phyloP scores from a whole-genome alignment of 2,888 invertebrate species.

The Siphonodentalium dalli region DNA sequence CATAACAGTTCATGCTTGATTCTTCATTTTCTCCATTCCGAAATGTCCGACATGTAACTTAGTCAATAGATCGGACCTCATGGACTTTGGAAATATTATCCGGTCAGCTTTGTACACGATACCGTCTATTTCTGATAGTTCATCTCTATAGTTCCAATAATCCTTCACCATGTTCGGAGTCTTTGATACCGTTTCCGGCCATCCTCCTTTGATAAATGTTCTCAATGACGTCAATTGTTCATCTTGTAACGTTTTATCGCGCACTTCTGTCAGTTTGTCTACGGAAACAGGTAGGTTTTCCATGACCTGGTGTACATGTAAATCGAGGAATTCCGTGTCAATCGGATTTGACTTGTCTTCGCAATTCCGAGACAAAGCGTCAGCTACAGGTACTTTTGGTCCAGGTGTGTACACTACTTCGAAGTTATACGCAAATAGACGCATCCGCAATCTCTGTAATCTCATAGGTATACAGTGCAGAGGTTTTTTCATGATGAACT shows the following conservation, averaged over 20 bases:
- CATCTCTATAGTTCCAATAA: neutral
- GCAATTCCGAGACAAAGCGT: no score
- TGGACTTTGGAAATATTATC: slow-evolving; percentile 20
- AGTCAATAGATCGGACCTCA: slow-evolving; percentile 24
- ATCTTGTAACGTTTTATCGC: slow-evolving; percentile 6
- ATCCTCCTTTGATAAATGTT: slow-evolving; percentile 9
- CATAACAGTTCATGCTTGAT: slow-evolving; percentile 23
- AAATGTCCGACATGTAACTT: slow-evolving; percentile 29
- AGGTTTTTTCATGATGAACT: slow-evolving; percentile 6
- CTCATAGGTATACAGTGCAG: no score
- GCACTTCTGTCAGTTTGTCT: slow-evolving; percentile 4
- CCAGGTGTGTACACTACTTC: no score
- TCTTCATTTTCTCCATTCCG: slow-evolving; percentile 26
- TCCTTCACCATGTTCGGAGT: neutral
- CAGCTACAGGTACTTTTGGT: no score
- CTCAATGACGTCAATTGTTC: neutral
- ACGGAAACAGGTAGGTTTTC: slow-evolving; percentile 5
- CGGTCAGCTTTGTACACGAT: slow-evolving; percentile 19
- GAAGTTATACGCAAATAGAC: no score
- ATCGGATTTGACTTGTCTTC: no score
- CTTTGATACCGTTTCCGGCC: slow-evolving; percentile 13
- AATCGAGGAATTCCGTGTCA: slow-evolving; percentile 2
- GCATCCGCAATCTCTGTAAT: no score
- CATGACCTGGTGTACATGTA: slow-evolving; percentile 6
- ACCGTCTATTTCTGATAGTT: slow-evolving; percentile 1